Evolutionary conservation across 1,140 invertebrate genomes (phyloP).

Genomic region (Heliothis virescens): DNA sequence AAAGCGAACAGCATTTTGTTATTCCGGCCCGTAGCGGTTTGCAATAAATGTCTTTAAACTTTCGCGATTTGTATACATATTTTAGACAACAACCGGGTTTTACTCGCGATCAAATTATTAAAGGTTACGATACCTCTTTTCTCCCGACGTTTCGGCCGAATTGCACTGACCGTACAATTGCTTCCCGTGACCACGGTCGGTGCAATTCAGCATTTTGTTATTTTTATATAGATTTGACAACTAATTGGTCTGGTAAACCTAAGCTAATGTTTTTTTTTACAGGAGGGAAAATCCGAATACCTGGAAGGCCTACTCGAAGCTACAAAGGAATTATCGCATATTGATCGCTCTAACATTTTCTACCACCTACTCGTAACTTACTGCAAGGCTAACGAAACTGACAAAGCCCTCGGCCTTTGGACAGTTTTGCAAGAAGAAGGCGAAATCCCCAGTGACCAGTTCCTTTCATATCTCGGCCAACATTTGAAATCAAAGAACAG

Average conservation of each 20-base stretch:
- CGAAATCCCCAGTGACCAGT: slow-evolving; percentile 89
- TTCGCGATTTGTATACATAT: too few species aligned
- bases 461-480: slow-evolving; percentile 88
- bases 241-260: not conserved
- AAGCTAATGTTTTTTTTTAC: slow-evolving; percentile 54
- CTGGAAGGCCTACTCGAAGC: slow-evolving; percentile 91
- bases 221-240: not conserved
- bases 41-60: too few species aligned
- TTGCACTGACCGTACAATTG: too few species aligned
- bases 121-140: too few species aligned
- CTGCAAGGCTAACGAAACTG: slow-evolving; percentile 88
- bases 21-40: too few species aligned
- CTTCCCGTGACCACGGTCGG: too few species aligned
- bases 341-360: slow-evolving; percentile 91
- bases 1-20: not conserved
- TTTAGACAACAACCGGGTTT: too few species aligned
- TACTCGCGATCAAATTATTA: too few species aligned
- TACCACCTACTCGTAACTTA: slow-evolving; percentile 90
- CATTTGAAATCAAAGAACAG: slow-evolving; percentile 89
- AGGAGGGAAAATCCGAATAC: slow-evolving; percentile 88
- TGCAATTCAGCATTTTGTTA: too few species aligned
- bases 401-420: slow-evolving; percentile 92
- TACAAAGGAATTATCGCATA: slow-evolving; percentile 90
- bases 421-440: slow-evolving; percentile 94
- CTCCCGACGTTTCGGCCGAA: too few species aligned